phyloP scores from a whole-genome alignment of 2,888 invertebrate genomes.

The Caradrina clavipalpis region DNA sequence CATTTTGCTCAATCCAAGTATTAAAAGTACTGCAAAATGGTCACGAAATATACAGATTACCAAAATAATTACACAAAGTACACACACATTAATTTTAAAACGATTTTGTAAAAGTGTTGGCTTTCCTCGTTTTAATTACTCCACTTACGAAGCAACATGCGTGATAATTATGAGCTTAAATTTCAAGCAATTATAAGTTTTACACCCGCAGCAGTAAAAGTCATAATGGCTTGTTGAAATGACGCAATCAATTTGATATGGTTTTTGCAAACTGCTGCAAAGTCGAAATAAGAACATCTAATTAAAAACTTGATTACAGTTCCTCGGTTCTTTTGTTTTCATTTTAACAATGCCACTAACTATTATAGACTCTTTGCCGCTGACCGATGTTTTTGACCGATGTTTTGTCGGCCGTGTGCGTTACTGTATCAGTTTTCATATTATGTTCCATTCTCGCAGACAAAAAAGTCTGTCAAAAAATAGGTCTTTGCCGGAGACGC shows the following conservation, averaged over 20 bases:
- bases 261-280: not conserved
- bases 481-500: too few species aligned
- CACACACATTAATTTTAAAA: not conserved
- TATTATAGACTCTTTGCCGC: too few species aligned
- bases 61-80: constrained; percentile 5
- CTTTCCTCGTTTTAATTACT: constrained; percentile 23
- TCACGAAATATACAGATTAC: not conserved
- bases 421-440: too few species aligned
- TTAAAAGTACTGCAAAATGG: not conserved
- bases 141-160: not conserved
- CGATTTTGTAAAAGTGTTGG: not conserved
- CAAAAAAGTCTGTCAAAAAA: too few species aligned
- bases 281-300: not conserved
- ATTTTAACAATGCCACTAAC: not conserved
- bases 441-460: too few species aligned
- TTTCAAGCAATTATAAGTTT: constrained; percentile 35
- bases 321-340: not conserved
- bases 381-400: too few species aligned
- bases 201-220: not conserved
- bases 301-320: not conserved
- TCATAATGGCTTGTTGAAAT: constrained; percentile 12
- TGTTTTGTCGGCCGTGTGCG: too few species aligned
- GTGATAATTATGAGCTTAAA: constrained; percentile 9
- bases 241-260: not conserved
- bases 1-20: too few species aligned